A percentile compares a stretch with the other conserved stretches of the same genome.
Evolutionary conservation across 2,113 vertebrate genomes (phyloP).

Genomic region (Pituophis catenifer): DNA sequence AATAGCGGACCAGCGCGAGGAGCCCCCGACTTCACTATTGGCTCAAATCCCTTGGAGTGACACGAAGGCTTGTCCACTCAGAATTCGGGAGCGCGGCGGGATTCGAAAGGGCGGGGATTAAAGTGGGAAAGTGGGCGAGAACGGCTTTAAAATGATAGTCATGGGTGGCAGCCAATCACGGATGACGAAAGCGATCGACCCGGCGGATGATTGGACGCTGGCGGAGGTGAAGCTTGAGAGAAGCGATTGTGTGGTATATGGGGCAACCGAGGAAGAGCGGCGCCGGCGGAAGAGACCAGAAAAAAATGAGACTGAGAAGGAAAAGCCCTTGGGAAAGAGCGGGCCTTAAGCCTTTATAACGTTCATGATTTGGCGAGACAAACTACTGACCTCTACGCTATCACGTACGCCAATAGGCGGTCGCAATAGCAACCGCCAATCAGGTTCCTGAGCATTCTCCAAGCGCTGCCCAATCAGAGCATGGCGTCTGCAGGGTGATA

Average conservation of each 20-base stretch:
- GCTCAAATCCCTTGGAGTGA: background rate
- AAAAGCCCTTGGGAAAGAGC: background rate
- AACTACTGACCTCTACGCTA: background rate
- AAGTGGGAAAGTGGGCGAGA: background rate
- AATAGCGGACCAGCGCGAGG: fast-evolving
- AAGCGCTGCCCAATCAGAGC: background rate
- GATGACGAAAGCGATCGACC: background rate
- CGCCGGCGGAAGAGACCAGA: background rate
- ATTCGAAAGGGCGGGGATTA: background rate
- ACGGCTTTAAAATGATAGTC: background rate
- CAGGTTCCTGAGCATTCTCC: background rate
- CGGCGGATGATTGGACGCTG: background rate
- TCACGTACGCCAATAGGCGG: background rate
- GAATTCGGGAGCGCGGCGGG: background rate
- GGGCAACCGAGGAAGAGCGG: background rate
- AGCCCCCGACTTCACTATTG: fast-evolving
- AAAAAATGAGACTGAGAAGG: background rate
- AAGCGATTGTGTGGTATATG: background rate
- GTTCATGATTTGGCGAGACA: background rate
- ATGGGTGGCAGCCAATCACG: too few relatives aligned
- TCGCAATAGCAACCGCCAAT: background rate
- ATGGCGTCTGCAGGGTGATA: background rate
- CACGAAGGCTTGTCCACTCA: background rate
- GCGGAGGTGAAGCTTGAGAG: background rate
- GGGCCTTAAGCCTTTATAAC: background rate